A percentile compares a stretch with the other conserved stretches of the same genome.
Conservation (phyloP, 2,888 invertebrate genomes). For the Blera fallax region DNA sequence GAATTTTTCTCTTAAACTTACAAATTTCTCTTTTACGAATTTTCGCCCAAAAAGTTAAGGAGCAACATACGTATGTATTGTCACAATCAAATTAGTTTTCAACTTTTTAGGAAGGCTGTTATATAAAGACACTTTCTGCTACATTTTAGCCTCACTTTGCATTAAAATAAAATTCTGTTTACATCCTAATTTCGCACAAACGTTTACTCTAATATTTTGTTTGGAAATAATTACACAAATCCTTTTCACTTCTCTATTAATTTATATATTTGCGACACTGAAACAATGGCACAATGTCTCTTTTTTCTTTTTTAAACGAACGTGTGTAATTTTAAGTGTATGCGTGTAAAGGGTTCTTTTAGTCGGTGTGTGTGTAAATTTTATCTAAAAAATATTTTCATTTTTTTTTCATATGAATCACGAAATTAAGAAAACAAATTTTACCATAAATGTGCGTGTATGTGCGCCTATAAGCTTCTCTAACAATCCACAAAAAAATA, state of each 20-base stretch:
- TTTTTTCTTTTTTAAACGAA: constrained; percentile 1
- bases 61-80: too few relatives aligned
- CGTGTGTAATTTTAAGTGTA: constrained; percentile 10
- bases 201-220: constrained; percentile 9
- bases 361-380: constrained; percentile 47
- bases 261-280: constrained; percentile 21
- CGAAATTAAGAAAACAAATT: background rate
- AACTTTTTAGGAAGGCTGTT: too few relatives aligned
- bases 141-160: background rate
- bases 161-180: background rate
- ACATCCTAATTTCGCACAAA: constrained; percentile 16
- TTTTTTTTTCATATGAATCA: constrained; percentile 4
- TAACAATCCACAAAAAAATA: background rate
- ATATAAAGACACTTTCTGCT: background rate
- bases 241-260: background rate
- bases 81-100: too few relatives aligned
- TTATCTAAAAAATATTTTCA: constrained; percentile 36
- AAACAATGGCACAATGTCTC: constrained; percentile 59
- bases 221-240: constrained; percentile 31
- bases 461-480: constrained; percentile 16
- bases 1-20: too few relatives aligned
- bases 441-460: constrained; percentile 16
- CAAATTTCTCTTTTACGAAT: too few relatives aligned
- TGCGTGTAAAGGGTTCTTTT: constrained; percentile 2
- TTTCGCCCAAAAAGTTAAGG: too few relatives aligned